Percentiles rank a stretch among this genome's conserved stretches.
phyloP scores from a whole-genome alignment of 2,113 vertebrate species.

The Corythaixoides concolor region DNA sequence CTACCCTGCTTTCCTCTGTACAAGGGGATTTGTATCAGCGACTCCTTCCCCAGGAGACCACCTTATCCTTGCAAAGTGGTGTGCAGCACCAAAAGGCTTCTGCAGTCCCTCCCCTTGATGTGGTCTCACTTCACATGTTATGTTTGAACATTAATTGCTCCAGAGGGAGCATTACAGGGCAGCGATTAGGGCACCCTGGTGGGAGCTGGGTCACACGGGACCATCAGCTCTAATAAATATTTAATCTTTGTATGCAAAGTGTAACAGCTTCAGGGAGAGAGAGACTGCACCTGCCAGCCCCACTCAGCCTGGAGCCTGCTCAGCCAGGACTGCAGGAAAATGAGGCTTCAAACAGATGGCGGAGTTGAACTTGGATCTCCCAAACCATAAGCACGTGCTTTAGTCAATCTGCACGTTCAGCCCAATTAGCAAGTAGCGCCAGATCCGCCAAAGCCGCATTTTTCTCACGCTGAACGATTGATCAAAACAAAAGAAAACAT shows the following conservation, averaged over 20 bases:
- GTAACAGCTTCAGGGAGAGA: neutral
- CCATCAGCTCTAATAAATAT: neutral
- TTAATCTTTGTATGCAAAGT: neutral
- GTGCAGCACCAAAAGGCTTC: neutral
- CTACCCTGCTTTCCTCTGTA: neutral
- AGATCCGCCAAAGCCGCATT: neutral
- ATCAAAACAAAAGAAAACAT: constrained; percentile 36
- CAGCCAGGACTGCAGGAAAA: neutral
- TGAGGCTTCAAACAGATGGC: neutral
- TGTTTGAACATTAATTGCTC: neutral
- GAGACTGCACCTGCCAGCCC: neutral
- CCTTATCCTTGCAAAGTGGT: neutral
- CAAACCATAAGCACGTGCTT: constrained; percentile 15
- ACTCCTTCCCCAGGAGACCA: neutral
- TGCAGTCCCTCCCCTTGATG: neutral
- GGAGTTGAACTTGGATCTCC: constrained; percentile 22
- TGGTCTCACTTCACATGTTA: neutral
- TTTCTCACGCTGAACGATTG: neutral
- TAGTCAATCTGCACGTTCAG: constrained; percentile 32
- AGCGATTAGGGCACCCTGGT: neutral
- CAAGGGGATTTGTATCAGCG: neutral
- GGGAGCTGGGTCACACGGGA: neutral
- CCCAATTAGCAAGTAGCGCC: constrained; percentile 6
- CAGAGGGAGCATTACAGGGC: neutral
- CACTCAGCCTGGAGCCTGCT: neutral